Base-by-base conservation (phyloP, 2,797 vertebrate genomes). In the Aeoliscus strigatus region DNA sequence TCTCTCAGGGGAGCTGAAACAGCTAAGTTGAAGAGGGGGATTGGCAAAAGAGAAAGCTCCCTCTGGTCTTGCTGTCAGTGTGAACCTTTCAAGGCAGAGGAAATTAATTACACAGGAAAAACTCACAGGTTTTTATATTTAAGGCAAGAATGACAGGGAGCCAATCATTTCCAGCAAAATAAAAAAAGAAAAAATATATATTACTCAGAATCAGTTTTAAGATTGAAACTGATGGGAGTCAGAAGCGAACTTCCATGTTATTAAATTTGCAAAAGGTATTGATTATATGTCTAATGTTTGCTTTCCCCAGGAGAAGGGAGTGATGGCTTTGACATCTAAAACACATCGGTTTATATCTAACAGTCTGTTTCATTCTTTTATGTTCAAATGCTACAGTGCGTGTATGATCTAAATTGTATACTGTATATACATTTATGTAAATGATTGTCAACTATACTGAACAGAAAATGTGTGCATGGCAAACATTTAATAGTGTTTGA, bases 201-300 rank as follows among this genome's bases (percentile, higher is more conserved):
- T 37, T 45, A 27, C 55, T 40, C 38, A 74, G 47, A 57, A 50
- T 56, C 39, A 48, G 51, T n/a, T 23, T 27, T 33, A 15, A 49
- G 45, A 75, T 35, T 72, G 59, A 50, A 73, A 45, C 40, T 60
- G 66, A 55, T 54, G 49, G 43, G 40, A 70, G 39, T 43, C 32
- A 52, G 43, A 47, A 63, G 66, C 27, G 15, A 70, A 76, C 69
- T 69, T 12, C 47, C 50, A 39, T 56, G 44, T 70, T 73, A 81
- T 82, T 80, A 84, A 59, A 85, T 68, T 80, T 76, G 48, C 72
- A 78, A 70, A 81, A 64, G 51, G 34, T 82, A 87, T 83, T 75
- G 83, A 87, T 83, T 84, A 81, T 66, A 39, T 80, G 73, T 80
- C 81, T 61, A 42, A 14, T 38, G 51, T 59, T 52, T 39, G 41